These are phyloP conservation scores for Galemys pyrenaicus DNA, from an alignment of 2,113 vertebrate species.

Conservation along the genomic window DNA sequence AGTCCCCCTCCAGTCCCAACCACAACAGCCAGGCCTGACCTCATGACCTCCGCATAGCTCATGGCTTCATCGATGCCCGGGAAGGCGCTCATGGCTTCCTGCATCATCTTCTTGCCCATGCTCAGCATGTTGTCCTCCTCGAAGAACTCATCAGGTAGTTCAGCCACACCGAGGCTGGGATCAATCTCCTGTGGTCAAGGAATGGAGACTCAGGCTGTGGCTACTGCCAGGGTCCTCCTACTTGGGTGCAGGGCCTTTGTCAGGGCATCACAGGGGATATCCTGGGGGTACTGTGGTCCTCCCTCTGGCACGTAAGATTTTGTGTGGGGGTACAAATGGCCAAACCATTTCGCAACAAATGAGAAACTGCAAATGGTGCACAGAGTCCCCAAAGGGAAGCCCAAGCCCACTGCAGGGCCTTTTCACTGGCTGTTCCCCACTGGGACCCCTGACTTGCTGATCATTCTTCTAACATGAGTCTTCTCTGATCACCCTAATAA, in stretches of 20 bases:
- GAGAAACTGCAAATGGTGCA: not conserved
- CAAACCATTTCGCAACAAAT: not conserved
- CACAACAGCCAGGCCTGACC: conserved; percentile 82
- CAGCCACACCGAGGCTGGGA: conserved; percentile 95
- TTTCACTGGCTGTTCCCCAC: not conserved
- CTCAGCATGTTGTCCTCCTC: conserved; percentile 98
- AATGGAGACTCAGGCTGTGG: not conserved
- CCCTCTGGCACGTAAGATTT: not conserved
- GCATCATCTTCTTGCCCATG: conserved; percentile 99
- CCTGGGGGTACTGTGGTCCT: not conserved
- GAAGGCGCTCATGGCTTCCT: conserved; percentile 98
- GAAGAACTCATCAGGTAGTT: conserved; percentile 96
- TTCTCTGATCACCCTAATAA: not conserved
- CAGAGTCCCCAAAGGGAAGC: not conserved
- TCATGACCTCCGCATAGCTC: conserved; percentile 98
- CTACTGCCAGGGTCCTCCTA: not conserved
- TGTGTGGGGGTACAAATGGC: accelerated
- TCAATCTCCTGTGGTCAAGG: conserved; percentile 91
- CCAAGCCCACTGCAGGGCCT: not conserved
- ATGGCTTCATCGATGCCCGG: conserved; percentile 96
- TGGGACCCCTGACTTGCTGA: not conserved
- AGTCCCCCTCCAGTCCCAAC: not conserved
- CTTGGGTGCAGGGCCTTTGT: not conserved
- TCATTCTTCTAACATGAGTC: not conserved
- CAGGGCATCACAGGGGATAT: not conserved